A percentile compares a stretch with the other conserved stretches of the same genome.
Conservation (phyloP, 2,113 vertebrate genomes). For the Ivindomyrus marchei region DNA sequence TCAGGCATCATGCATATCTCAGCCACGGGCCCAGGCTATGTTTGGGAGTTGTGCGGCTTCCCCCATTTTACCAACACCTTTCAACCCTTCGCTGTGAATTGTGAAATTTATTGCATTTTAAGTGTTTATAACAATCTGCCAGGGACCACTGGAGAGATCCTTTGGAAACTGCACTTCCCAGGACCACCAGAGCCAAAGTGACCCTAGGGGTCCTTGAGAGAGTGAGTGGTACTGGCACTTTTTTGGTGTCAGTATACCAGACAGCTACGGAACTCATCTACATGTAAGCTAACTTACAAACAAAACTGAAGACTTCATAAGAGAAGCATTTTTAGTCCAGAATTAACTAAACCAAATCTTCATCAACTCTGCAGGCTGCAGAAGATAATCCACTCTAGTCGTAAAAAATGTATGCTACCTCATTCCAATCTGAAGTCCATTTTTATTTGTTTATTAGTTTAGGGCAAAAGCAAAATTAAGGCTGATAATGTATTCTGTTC, state of each 20-base stretch:
- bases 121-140: background rate
- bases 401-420: background rate
- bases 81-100: background rate
- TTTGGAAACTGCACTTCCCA: background rate
- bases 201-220: background rate
- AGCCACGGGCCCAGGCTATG: background rate
- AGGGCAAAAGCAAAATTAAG: background rate
- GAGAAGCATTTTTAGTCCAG: background rate
- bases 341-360: background rate
- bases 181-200: background rate
- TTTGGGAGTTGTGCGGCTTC: background rate
- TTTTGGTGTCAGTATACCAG: background rate
- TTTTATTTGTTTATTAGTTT: background rate
- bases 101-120: background rate
- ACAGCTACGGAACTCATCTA: background rate
- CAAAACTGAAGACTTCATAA: background rate
- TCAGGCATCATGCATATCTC: background rate
- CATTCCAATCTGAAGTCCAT: background rate
- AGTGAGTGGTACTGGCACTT: background rate
- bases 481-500: background rate
- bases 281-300: background rate
- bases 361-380: background rate
- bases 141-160: background rate
- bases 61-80: background rate
- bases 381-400: background rate